Evolutionary conservation across 2,888 invertebrate genomes (phyloP).

Genomic region (Xanthia togata): DNA sequence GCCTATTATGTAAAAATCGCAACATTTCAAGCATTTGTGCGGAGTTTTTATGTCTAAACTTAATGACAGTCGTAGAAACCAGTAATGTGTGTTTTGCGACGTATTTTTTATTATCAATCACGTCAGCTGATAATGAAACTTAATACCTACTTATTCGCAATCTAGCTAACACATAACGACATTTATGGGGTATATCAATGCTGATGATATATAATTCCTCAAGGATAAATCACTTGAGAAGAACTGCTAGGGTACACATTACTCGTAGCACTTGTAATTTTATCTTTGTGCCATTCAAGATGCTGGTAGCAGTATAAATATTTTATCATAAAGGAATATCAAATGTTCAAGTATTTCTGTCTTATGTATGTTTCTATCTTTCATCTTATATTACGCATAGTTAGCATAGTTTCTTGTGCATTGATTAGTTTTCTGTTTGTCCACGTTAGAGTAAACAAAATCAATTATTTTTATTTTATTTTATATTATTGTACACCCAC

Average conservation of each 20-base stretch:
- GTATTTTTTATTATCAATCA: conserved; percentile 35
- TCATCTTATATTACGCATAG: not conserved
- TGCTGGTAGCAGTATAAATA: not conserved
- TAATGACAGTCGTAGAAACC: conserved; percentile 30
- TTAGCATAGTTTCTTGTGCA: not conserved
- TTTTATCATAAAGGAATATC: not conserved
- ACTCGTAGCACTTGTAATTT: not conserved
- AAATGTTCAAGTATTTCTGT: not conserved
- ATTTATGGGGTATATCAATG: not conserved
- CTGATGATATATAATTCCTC: conserved; percentile 9
- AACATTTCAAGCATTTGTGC: conserved; percentile 3
- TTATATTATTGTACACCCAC: not conserved
- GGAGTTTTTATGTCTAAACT: conserved; percentile 8
- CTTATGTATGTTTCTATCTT: not conserved
- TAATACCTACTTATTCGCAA: conserved; percentile 32
- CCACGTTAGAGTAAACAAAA: not conserved
- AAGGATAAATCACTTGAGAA: conserved; percentile 33
- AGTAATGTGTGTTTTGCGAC: conserved; percentile 17
- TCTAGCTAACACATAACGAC: conserved; percentile 11
- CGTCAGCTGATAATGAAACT: conserved; percentile 34
- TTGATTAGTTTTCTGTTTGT: not conserved
- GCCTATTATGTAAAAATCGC: not conserved
- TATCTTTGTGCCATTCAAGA: not conserved
- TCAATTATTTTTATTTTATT: not conserved
- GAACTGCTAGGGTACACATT: not conserved